These are phyloP conservation scores for Boulengeromyrus knoepffleri DNA, from an alignment of 2,113 vertebrate species.

Conservation along the genomic window DNA sequence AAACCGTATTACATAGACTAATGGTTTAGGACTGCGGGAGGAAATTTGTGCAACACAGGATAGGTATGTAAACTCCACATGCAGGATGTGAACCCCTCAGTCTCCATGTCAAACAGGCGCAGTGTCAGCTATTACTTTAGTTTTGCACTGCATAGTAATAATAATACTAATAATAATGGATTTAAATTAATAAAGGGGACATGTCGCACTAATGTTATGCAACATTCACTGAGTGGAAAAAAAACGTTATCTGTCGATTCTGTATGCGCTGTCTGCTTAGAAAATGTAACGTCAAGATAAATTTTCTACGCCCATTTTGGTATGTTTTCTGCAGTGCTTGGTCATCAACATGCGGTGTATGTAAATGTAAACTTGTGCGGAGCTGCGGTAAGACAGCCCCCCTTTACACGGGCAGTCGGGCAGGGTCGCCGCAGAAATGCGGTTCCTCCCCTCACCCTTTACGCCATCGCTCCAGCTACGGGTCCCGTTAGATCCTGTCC, in stretches of 20 bases:
- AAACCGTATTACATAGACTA: neutral
- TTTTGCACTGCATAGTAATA: neutral
- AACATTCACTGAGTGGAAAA: neutral
- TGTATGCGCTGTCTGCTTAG: neutral
- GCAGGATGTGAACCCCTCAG: neutral
- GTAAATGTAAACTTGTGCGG: neutral
- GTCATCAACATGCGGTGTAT: neutral
- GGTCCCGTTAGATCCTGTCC: constrained; percentile 4
- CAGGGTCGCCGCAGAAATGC: neutral
- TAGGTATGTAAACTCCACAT: neutral
- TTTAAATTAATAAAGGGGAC: neutral
- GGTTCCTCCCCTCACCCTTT: neutral
- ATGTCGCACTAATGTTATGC: neutral
- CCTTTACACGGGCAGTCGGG: neutral
- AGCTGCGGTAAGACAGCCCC: neutral
- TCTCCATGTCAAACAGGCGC: neutral
- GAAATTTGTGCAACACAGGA: neutral
- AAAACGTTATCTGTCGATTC: neutral
- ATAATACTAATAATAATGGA: neutral
- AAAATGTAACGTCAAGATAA: neutral
- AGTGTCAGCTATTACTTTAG: neutral
- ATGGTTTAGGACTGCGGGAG: neutral
- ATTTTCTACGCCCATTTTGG: neutral
- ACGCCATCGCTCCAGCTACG: constrained; percentile 3
- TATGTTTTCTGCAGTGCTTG: neutral